Conservation (phyloP, 2,888 invertebrate genomes). For the Callinectes sapidus region DNA sequence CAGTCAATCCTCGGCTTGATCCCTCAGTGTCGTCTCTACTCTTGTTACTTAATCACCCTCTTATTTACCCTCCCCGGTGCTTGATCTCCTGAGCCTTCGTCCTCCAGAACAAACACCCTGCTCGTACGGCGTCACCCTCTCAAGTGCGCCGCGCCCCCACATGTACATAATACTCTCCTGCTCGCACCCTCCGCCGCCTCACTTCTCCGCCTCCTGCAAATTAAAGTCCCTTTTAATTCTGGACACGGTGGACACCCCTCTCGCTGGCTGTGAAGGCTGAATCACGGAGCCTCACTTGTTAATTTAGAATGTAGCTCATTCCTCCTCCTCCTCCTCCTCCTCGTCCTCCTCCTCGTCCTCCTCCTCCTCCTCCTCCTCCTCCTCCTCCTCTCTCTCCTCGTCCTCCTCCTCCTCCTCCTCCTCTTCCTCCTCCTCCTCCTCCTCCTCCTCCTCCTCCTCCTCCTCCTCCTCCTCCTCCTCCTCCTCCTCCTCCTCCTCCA, state of each 20-base stretch:
- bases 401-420: not conserved
- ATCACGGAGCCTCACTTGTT: slow-evolving; percentile 12
- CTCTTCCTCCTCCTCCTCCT: slow-evolving; percentile 23
- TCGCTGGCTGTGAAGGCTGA: slow-evolving; percentile 28
- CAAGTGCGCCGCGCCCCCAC: slow-evolving; percentile 44
- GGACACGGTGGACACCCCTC: slow-evolving; percentile 2
- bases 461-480: not conserved
- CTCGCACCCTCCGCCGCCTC: not conserved
- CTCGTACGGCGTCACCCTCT: slow-evolving; percentile 36
- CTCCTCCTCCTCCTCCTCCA: not conserved
- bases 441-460: not conserved
- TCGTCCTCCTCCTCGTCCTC: not conserved
- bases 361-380: not conserved
- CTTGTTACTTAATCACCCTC: slow-evolving; percentile 56
- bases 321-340: slow-evolving; percentile 24
- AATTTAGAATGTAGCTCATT: not conserved
- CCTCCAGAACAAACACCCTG: slow-evolving; percentile 38
- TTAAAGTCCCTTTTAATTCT: slow-evolving; percentile 50
- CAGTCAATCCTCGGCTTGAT: slow-evolving; percentile 41
- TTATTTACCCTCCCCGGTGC: slow-evolving; percentile 41
- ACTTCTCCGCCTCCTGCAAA: slow-evolving; percentile 25
- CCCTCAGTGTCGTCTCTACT: slow-evolving; percentile 44
- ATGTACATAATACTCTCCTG: slow-evolving; percentile 49
- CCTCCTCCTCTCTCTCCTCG: not conserved
- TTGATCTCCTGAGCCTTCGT: slow-evolving; percentile 51